Percentiles rank a stretch among this genome's conserved stretches.
These are phyloP conservation scores for Papilio machaon DNA, from an alignment of 1,140 invertebrate genomes.

Conservation along the genomic window DNA sequence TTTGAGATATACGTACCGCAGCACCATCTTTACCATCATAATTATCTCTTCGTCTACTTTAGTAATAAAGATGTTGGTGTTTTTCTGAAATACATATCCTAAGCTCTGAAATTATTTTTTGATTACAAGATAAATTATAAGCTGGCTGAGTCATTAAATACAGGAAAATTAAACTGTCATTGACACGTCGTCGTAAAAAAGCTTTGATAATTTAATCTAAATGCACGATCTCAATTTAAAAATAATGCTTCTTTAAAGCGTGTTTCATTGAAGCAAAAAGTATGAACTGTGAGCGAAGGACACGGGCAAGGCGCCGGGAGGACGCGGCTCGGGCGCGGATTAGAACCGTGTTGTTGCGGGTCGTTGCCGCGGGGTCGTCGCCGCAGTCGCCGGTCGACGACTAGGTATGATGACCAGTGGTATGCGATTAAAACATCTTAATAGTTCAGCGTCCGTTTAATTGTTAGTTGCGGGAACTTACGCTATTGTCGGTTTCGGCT, in stretches of 20 bases:
- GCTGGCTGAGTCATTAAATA: background rate
- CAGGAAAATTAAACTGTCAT: background rate
- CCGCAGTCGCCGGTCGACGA: background rate
- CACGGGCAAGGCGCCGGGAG: background rate
- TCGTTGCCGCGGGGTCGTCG: background rate
- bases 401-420: conserved; percentile 1
- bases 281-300: background rate
- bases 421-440: conserved; percentile 13
- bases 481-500: conserved; percentile 1
- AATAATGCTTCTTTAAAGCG: conserved; percentile 11
- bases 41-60: background rate
- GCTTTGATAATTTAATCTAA: conserved; percentile 7
- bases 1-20: too few species aligned
- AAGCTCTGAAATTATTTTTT: background rate
- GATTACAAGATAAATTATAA: background rate
- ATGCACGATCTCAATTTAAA: conserved; percentile 19
- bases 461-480: conserved; percentile 14
- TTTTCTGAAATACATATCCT: background rate
- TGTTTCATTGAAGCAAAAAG: conserved; percentile 6
- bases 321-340: background rate
- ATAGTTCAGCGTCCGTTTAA: conserved; percentile 33
- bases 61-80: background rate
- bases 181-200: background rate
- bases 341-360: background rate
- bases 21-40: too few species aligned